Conservation (phyloP, 2,888 invertebrate species). For the Lasioglossum morio region DNA sequence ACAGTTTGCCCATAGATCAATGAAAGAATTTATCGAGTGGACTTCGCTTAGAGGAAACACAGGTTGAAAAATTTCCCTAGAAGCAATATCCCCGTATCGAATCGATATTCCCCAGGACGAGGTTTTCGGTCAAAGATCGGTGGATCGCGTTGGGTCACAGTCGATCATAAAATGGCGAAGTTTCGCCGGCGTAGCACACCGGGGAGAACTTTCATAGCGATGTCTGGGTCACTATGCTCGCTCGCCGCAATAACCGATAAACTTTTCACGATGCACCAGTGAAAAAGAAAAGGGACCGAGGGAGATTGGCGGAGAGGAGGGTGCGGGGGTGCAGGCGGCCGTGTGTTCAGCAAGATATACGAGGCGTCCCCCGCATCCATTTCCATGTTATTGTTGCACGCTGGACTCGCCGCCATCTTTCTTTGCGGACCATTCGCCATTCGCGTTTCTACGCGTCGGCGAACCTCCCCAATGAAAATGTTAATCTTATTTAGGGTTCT, state of each 20-base stretch:
- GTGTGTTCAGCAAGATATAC: constrained; percentile 42
- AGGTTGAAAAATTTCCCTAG: neutral
- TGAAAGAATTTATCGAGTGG: neutral
- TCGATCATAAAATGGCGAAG: constrained; percentile 37
- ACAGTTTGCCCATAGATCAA: too few relatives aligned
- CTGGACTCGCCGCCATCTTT: constrained; percentile 26
- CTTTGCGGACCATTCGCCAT: constrained; percentile 15
- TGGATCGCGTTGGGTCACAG: neutral
- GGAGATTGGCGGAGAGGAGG: too few relatives aligned
- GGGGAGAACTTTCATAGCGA: constrained; percentile 43
- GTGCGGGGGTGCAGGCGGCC: neutral
- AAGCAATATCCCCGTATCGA: constrained; percentile 14
- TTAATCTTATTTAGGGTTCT: neutral
- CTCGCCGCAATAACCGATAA: constrained; percentile 54
- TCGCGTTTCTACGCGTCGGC: neutral
- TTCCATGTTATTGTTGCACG: constrained; percentile 59
- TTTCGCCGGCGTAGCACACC: constrained; percentile 1
- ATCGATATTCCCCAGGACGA: constrained; percentile 26
- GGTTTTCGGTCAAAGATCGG: constrained; percentile 30
- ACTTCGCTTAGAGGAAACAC: neutral
- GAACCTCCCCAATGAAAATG: neutral
- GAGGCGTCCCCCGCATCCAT: constrained; percentile 44
- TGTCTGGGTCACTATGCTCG: constrained; percentile 60
- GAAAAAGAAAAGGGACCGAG: constrained; percentile 17
- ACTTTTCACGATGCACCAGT: constrained; percentile 50